These are phyloP conservation scores for Oncopodura yosiiana DNA, from an alignment of 1,140 invertebrate species.

Conservation along the genomic window DNA sequence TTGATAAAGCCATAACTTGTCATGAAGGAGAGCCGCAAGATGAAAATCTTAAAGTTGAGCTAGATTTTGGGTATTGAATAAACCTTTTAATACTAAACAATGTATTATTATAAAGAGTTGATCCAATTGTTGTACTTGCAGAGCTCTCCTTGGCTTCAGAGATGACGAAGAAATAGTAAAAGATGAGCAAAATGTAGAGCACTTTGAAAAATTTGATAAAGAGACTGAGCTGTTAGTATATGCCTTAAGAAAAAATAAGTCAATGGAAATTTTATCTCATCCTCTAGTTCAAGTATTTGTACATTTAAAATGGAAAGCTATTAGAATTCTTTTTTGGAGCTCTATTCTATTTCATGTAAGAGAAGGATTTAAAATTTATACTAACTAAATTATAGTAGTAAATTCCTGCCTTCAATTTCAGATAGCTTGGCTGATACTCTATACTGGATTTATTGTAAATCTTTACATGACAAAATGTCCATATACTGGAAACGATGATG, in stretches of 20 bases:
- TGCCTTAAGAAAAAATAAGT: slow-evolving; percentile 2
- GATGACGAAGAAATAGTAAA: neutral
- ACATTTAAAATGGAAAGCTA: slow-evolving; percentile 77
- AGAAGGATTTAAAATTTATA: neutral
- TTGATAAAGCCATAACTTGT: slow-evolving; percentile 4
- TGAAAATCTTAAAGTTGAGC: slow-evolving; percentile 1
- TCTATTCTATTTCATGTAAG: slow-evolving; percentile 29
- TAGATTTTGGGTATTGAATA: slow-evolving; percentile 10
- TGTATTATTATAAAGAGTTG: neutral
- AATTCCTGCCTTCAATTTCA: slow-evolving; percentile 4
- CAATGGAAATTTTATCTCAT: slow-evolving; percentile 66
- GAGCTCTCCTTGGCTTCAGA: slow-evolving; percentile 10
- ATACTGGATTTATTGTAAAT: slow-evolving; percentile 21
- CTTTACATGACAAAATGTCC: slow-evolving; percentile 22
- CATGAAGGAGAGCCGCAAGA: slow-evolving; percentile 4
- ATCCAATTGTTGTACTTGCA: neutral
- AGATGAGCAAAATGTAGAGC: neutral
- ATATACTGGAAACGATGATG: neutral
- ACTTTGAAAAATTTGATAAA: neutral
- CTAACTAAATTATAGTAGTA: neutral
- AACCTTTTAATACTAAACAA: neutral
- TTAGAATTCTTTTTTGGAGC: slow-evolving; percentile 62
- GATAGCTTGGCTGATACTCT: slow-evolving; percentile 23
- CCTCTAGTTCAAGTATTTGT: slow-evolving; percentile 72
- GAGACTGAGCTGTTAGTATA: slow-evolving; percentile 19